Percentiles rank a stretch among this genome's conserved stretches.
Evolutionary conservation across 2,113 vertebrate species (phyloP).

Genomic region (Hipposideros armiger): DNA sequence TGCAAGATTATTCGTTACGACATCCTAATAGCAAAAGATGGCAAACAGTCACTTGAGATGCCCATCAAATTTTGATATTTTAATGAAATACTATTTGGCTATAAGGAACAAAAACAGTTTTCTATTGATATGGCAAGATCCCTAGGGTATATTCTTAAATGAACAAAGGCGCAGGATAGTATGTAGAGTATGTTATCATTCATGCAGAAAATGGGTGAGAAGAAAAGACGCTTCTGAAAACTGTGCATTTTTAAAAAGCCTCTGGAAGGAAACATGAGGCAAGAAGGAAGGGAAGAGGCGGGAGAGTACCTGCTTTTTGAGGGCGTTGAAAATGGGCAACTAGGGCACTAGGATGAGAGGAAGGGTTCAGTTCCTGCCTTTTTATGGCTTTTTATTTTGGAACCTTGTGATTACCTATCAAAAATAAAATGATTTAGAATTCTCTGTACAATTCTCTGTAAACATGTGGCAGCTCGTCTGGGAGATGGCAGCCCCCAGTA

Average conservation of each 20-base stretch:
- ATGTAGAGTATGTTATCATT: not conserved
- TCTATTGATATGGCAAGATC: not conserved
- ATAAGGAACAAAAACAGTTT: not conserved
- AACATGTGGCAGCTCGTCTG: accelerated
- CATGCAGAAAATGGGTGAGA: not conserved
- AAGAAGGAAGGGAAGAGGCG: not conserved
- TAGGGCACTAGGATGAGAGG: not conserved
- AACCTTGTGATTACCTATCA: not conserved
- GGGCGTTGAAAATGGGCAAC: not conserved
- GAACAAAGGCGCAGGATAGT: not conserved
- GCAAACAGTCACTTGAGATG: not conserved
- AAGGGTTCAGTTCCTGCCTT: not conserved
- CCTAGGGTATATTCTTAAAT: not conserved
- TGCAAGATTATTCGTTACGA: not conserved
- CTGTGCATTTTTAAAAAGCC: not conserved
- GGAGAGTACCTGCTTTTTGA: not conserved
- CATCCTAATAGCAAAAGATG: not conserved
- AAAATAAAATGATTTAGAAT: not conserved
- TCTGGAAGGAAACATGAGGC: not conserved
- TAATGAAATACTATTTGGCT: not conserved
- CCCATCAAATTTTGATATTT: not conserved
- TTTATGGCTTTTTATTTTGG: not conserved
- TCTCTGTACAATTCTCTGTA: not conserved
- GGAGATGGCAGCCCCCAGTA: not conserved
- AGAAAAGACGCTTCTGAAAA: not conserved